Conservation (phyloP, 2,113 vertebrate genomes). For the Typhlomys cinereus region DNA sequence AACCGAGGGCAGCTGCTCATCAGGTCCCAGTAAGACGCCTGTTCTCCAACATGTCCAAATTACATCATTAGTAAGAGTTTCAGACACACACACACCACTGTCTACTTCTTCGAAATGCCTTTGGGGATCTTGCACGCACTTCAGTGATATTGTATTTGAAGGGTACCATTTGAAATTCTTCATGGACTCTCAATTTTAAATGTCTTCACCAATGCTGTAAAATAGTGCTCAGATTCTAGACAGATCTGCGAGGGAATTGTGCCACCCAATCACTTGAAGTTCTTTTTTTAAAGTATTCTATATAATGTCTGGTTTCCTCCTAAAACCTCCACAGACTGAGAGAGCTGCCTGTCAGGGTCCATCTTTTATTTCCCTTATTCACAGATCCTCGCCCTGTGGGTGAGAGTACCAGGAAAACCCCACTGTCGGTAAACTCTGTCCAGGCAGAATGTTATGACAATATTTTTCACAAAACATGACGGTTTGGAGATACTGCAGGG, state of each 20-base stretch:
- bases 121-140: background rate
- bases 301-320: background rate
- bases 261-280: background rate
- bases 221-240: constrained; percentile 6
- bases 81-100: constrained; percentile 2
- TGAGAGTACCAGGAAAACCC: background rate
- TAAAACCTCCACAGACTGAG: background rate
- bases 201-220: background rate
- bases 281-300: constrained; percentile 1
- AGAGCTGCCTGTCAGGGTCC: background rate
- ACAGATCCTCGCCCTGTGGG: background rate
- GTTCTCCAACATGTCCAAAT: constrained; percentile 31
- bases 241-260: background rate
- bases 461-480: background rate
- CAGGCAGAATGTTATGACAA: background rate
- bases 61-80: constrained; percentile 59
- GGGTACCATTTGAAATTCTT: background rate
- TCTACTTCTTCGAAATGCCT: background rate
- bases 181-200: constrained; percentile 33
- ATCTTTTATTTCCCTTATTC: background rate
- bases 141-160: background rate
- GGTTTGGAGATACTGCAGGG: background rate
- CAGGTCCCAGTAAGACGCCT: constrained; percentile 69
- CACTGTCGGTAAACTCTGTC: background rate
- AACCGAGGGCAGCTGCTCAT: constrained; percentile 84